Percentiles rank a stretch among this genome's conserved stretches.
Evolutionary conservation across 2,797 vertebrate genomes (phyloP).

Genomic region (Ibycter americanus): DNA sequence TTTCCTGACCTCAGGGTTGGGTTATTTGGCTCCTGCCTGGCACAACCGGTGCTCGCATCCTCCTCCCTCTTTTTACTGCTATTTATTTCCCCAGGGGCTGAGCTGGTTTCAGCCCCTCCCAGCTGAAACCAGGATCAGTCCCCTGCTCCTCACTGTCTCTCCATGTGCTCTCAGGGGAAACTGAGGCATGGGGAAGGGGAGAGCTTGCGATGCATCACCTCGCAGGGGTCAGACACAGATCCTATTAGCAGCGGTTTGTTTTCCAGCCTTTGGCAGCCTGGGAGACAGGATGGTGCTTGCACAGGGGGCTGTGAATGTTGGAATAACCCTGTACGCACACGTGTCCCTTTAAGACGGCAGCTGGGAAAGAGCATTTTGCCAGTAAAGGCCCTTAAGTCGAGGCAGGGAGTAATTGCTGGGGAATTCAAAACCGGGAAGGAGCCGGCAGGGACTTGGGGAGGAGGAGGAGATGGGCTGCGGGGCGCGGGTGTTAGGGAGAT

Average conservation of each 20-base stretch:
- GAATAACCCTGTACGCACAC: neutral
- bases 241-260: neutral
- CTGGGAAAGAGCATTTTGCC: neutral
- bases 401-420: conserved; percentile 43
- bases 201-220: neutral
- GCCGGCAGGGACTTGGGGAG: neutral
- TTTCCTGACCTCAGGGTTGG: neutral
- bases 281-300: fast-evolving
- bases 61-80: neutral
- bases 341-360: neutral
- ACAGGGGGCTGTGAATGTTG: fast-evolving
- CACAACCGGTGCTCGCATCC: fast-evolving
- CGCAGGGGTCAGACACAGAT: fast-evolving
- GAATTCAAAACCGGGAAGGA: conserved; percentile 29
- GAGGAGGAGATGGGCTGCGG: neutral
- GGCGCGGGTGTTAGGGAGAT: neutral
- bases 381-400: neutral
- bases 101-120: neutral
- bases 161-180: neutral
- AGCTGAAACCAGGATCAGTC: neutral
- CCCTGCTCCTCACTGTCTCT: neutral
- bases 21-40: neutral
- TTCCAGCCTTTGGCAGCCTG: neutral
- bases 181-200: neutral
- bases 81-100: neutral